Evolutionary conservation across 2,888 invertebrate species (phyloP).

Genomic region (Julus scandinavius): DNA sequence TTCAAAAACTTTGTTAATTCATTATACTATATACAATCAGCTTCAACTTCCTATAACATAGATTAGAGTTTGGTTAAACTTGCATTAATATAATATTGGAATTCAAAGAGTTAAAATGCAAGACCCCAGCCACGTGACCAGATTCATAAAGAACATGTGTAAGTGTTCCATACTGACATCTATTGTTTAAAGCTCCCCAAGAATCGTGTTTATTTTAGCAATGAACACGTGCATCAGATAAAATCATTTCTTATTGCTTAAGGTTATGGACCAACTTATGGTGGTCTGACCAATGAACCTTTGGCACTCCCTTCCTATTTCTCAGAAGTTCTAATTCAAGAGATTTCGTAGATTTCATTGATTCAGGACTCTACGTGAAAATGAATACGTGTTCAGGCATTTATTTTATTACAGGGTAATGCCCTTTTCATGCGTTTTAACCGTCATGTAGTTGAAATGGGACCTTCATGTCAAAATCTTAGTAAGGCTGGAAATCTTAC

Average conservation of each 20-base stretch:
- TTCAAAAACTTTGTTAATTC: no score
- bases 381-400: conserved; percentile 30
- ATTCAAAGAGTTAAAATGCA: no score
- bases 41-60: no score
- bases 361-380: neutral
- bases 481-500: neutral
- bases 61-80: no score
- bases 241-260: neutral
- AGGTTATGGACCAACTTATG: neutral
- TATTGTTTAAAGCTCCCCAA: no score
- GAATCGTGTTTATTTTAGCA: neutral
- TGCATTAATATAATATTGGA: no score
- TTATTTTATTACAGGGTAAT: conserved; percentile 43
- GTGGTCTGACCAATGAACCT: neutral
- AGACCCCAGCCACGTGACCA: no score
- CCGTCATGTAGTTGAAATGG: neutral
- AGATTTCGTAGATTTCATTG: neutral
- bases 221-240: neutral
- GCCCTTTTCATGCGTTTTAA: neutral
- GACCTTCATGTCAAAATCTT: neutral
- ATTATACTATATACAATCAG: no score
- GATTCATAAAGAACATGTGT: no score
- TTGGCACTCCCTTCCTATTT: neutral
- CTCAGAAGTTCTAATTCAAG: neutral
- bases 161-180: no score